These are phyloP conservation scores for Ectemnius cavifrons DNA, from an alignment of 2,888 invertebrate species.

Conservation along the genomic window DNA sequence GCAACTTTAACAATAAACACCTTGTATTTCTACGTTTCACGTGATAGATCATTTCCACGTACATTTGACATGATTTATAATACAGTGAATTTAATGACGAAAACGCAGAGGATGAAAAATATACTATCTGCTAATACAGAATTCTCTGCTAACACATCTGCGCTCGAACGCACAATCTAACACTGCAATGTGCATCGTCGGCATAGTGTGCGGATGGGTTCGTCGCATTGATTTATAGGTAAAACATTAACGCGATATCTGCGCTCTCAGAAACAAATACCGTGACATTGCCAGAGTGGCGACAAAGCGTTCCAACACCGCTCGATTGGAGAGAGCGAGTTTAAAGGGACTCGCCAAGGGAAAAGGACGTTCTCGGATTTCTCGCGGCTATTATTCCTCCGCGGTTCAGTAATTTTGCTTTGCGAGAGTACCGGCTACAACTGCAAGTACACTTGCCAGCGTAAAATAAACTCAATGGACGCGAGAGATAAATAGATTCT, in stretches of 20 bases:
- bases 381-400: not conserved
- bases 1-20: no score
- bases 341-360: not conserved
- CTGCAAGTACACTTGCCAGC: not conserved
- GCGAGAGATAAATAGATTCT: not conserved
- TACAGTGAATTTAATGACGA: no score
- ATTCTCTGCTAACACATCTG: no score
- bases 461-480: not conserved
- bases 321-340: not conserved
- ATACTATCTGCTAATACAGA: no score
- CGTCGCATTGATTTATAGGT: constrained; percentile 36
- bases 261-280: not conserved
- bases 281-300: not conserved
- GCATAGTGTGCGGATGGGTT: no score
- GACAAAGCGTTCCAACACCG: not conserved
- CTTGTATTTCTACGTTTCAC: no score
- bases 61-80: no score
- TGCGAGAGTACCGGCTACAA: not conserved
- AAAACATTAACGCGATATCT: constrained; percentile 18
- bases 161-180: no score
- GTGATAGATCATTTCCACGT: no score
- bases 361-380: not conserved
- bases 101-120: no score
- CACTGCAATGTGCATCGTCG: no score
- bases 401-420: not conserved